phyloP scores from a whole-genome alignment of 2,888 invertebrate genomes.

The Glaucopsyche alexis region DNA sequence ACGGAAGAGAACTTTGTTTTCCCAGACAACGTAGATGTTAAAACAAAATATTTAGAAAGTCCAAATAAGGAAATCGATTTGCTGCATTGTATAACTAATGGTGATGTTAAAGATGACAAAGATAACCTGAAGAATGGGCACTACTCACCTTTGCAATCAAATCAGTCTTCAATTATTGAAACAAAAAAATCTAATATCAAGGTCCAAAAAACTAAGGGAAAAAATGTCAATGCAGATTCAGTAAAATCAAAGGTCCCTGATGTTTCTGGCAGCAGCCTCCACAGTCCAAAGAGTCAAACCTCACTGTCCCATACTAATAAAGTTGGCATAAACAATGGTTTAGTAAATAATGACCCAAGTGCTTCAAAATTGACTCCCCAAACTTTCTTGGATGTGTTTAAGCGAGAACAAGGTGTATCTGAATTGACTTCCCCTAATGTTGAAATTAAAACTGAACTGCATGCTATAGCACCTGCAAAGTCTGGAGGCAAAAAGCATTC shows the following conservation, averaged over 20 bases:
- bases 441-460: slow-evolving; percentile 54
- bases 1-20: slow-evolving; percentile 71
- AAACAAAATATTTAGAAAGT: slow-evolving; percentile 57
- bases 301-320: slow-evolving; percentile 49
- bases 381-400: slow-evolving; percentile 74
- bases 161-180: slow-evolving; percentile 46
- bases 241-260: slow-evolving; percentile 54
- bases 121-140: slow-evolving; percentile 64
- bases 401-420: slow-evolving; percentile 65
- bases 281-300: slow-evolving; percentile 54
- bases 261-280: slow-evolving; percentile 49
- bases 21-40: slow-evolving; percentile 59
- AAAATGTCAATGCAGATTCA: slow-evolving; percentile 46
- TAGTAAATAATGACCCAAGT: slow-evolving; percentile 51
- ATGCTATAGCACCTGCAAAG: slow-evolving; percentile 46
- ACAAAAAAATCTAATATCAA: slow-evolving; percentile 59
- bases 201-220: slow-evolving; percentile 54
- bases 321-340: slow-evolving; percentile 67
- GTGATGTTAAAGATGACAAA: slow-evolving; percentile 57
- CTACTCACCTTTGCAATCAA: slow-evolving; percentile 47
- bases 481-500: slow-evolving; percentile 54
- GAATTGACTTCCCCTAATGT: slow-evolving; percentile 33
- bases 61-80: slow-evolving; percentile 60
- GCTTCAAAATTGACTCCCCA: slow-evolving; percentile 52
- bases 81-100: slow-evolving; percentile 58